phyloP scores from a whole-genome alignment of 2,888 invertebrate genomes.

The Troides helena region DNA sequence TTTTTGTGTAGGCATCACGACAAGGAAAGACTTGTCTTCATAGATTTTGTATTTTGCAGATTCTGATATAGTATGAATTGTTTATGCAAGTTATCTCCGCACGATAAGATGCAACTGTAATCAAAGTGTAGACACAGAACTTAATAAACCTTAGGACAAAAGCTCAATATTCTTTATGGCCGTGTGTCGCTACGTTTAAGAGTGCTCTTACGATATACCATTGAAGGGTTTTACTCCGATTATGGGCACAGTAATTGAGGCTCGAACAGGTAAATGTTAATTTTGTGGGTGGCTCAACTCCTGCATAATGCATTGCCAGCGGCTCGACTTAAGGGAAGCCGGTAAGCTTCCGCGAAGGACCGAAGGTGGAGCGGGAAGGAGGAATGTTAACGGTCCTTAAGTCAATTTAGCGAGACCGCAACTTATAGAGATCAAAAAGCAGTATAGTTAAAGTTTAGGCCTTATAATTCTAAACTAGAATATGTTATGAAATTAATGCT shows the following conservation, averaged over 20 bases:
- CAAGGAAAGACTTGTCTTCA: no score
- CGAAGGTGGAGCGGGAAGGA: not conserved
- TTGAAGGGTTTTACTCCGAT: slow-evolving; percentile 52
- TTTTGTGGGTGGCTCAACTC: slow-evolving; percentile 46
- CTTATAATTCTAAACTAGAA: no score
- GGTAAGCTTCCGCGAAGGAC: slow-evolving; percentile 28
- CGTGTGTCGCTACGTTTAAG: slow-evolving; percentile 41
- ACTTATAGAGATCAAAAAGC: not conserved
- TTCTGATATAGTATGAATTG: no score
- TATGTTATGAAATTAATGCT: no score
- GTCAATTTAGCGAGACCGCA: slow-evolving; percentile 13
- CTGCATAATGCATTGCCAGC: slow-evolving; percentile 49
- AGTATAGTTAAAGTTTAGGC: no score
- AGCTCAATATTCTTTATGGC: slow-evolving; percentile 10
- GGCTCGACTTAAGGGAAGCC: slow-evolving; percentile 31
- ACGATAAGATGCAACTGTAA: no score
- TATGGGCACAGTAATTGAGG: slow-evolving; percentile 55
- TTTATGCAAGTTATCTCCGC: no score
- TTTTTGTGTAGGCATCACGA: no score
- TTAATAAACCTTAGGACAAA: not conserved
- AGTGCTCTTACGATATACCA: slow-evolving; percentile 50
- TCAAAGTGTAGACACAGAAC: no score
- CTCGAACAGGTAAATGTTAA: slow-evolving; percentile 54
- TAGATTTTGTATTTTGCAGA: no score
- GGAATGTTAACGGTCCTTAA: slow-evolving; percentile 14